Conservation (phyloP, 2,113 vertebrate genomes). For the Chamaea fasciata region DNA sequence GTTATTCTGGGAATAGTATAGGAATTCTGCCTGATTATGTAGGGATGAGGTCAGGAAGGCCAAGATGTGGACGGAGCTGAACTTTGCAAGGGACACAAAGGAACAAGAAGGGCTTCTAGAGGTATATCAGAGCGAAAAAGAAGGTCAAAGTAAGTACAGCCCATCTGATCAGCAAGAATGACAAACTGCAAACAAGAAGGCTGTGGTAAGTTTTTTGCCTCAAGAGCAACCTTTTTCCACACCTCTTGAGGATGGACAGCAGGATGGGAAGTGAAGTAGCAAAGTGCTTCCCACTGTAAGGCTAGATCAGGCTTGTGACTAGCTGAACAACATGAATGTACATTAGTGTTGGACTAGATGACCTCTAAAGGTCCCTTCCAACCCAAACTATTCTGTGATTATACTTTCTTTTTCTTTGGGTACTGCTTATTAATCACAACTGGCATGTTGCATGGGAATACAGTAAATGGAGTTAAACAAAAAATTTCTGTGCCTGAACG, state of each 20-base stretch:
- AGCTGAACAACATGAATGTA: background rate
- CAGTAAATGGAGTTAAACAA: background rate
- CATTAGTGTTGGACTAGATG: background rate
- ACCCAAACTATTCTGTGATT: background rate
- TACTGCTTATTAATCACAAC: background rate
- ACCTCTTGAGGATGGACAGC: background rate
- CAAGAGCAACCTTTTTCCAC: background rate
- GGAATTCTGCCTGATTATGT: background rate
- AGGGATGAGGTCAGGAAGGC: background rate
- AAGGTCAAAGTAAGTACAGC: background rate
- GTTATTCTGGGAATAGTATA: background rate
- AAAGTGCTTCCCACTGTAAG: background rate
- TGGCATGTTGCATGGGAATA: background rate
- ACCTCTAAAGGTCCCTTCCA: background rate
- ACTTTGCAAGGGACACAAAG: background rate
- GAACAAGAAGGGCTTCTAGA: background rate
- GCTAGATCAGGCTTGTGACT: background rate
- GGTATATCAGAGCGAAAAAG: background rate
- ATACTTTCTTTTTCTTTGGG: background rate
- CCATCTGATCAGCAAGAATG: background rate
- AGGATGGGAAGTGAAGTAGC: background rate
- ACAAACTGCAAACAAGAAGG: background rate
- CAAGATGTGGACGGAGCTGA: background rate
- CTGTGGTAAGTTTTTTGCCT: background rate
- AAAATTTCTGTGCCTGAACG: background rate